Percentiles rank a stretch among this genome's conserved stretches.
Conservation (phyloP, 2,888 invertebrate species). For the Thera britannica region DNA sequence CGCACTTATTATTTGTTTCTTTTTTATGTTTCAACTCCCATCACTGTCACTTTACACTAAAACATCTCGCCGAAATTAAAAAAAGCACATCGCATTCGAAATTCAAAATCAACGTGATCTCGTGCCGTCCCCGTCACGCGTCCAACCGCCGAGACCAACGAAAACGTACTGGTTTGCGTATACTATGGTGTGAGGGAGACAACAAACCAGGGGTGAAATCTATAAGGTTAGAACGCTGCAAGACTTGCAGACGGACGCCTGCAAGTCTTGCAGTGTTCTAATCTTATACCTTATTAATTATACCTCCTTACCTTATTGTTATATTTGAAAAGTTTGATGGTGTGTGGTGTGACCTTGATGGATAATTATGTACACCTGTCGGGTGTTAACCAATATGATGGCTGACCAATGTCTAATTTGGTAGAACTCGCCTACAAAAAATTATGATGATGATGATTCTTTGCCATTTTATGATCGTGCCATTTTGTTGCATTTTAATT, state of each 20-base stretch:
- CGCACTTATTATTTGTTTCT: constrained; percentile 9
- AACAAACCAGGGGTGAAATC: constrained; percentile 62
- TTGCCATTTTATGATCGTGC: not conserved
- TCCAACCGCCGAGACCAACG: constrained; percentile 28
- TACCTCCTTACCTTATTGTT: too few species aligned
- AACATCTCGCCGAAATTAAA: constrained; percentile 27
- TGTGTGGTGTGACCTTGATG: constrained; percentile 14
- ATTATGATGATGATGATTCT: too few species aligned
- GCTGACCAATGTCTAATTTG: not conserved
- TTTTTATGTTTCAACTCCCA: constrained; percentile 19
- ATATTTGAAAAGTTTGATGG: constrained; percentile 19
- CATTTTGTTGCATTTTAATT: not conserved
- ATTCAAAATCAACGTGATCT: constrained; percentile 39
- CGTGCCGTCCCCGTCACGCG: constrained; percentile 28
- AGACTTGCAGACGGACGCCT: constrained; percentile 29
- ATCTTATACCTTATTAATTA: too few species aligned
- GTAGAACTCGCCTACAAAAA: not conserved
- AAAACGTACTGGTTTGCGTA: constrained; percentile 62
- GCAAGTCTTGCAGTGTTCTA: too few species aligned
- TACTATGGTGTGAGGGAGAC: constrained; percentile 59
- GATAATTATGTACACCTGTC: constrained; percentile 9
- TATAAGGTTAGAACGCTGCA: constrained; percentile 58
- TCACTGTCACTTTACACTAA: constrained; percentile 27
- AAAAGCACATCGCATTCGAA: constrained; percentile 40
- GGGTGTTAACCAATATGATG: not conserved